Percentiles rank a stretch among this genome's conserved stretches.
Conservation (phyloP, 2,888 invertebrate genomes). For the Acleris holmiana region DNA sequence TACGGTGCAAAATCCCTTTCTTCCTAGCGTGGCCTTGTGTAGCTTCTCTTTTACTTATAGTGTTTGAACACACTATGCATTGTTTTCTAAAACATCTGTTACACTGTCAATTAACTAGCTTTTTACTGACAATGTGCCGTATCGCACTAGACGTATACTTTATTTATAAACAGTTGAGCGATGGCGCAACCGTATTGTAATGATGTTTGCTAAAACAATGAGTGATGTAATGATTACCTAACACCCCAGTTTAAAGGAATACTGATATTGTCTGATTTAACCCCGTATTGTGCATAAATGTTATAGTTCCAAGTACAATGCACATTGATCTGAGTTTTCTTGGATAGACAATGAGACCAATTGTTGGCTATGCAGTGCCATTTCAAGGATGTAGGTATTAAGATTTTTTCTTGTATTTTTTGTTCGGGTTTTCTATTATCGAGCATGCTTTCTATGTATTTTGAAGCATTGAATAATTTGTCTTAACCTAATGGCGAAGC, state of each 20-base stretch:
- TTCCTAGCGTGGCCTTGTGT: too few relatives aligned
- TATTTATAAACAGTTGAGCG: conserved; percentile 30
- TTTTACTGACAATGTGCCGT: conserved; percentile 13
- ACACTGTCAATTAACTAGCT: conserved; percentile 9
- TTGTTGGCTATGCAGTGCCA: neutral
- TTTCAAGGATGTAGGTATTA: neutral
- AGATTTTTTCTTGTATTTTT: neutral
- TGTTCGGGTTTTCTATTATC: too few relatives aligned
- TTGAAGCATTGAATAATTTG: too few relatives aligned
- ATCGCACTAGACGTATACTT: conserved; percentile 21
- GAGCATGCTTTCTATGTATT: too few relatives aligned
- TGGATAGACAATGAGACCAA: neutral
- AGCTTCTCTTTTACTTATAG: too few relatives aligned
- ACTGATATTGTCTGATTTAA: conserved; percentile 27
- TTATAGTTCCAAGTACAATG: conserved; percentile 30
- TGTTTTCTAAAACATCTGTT: too few relatives aligned
- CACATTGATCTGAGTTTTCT: neutral
- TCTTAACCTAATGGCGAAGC: too few relatives aligned
- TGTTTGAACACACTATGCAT: too few relatives aligned
- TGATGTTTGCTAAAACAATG: conserved; percentile 21
- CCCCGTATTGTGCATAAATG: conserved; percentile 33
- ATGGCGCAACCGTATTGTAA: conserved; percentile 36
- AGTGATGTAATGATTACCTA: conserved; percentile 37
- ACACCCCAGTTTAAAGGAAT: conserved; percentile 27
- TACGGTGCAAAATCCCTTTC: too few relatives aligned